These are phyloP conservation scores for Lineus longissimus DNA, from an alignment of 1,140 invertebrate species.

Conservation along the genomic window DNA sequence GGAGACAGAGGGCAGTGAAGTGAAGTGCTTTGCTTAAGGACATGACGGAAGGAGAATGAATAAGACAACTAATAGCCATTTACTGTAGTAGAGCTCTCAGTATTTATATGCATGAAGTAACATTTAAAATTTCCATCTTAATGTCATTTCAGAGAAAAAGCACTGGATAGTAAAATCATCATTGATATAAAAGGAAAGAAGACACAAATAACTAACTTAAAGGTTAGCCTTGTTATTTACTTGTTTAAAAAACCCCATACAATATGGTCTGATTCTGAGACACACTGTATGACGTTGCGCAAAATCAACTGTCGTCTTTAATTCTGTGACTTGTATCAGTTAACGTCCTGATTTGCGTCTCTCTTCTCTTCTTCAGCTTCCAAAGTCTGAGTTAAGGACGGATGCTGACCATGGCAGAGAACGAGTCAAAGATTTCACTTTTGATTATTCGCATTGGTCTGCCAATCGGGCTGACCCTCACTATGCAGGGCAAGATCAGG, in stretches of 20 bases:
- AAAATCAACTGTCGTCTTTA: too few relatives aligned
- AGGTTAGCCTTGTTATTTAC: slow-evolving; percentile 61
- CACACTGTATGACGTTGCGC: too few relatives aligned
- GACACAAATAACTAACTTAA: slow-evolving; percentile 74
- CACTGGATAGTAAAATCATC: slow-evolving; percentile 77
- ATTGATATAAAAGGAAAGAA: slow-evolving; percentile 84
- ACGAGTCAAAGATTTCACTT: slow-evolving; percentile 83
- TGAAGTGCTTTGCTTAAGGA: too few relatives aligned
- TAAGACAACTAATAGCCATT: too few relatives aligned
- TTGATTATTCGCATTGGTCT: slow-evolving; percentile 91
- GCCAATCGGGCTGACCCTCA: slow-evolving; percentile 66
- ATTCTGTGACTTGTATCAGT: too few relatives aligned
- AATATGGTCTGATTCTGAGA: too few relatives aligned
- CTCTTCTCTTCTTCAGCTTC: slow-evolving; percentile 23
- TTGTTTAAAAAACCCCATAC: too few relatives aligned
- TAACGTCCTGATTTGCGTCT: neutral
- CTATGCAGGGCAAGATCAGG: slow-evolving; percentile 77
- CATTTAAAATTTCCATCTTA: too few relatives aligned
- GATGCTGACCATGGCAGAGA: slow-evolving; percentile 60
- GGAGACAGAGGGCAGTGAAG: too few relatives aligned
- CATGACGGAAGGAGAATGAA: too few relatives aligned
- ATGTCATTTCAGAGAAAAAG: slow-evolving; percentile 68
- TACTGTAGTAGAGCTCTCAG: too few relatives aligned
- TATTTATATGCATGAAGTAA: too few relatives aligned
- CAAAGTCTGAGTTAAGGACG: slow-evolving; percentile 62